Evolutionary conservation across 1,140 invertebrate genomes (phyloP).

Genomic region (Arion vulgaris): DNA sequence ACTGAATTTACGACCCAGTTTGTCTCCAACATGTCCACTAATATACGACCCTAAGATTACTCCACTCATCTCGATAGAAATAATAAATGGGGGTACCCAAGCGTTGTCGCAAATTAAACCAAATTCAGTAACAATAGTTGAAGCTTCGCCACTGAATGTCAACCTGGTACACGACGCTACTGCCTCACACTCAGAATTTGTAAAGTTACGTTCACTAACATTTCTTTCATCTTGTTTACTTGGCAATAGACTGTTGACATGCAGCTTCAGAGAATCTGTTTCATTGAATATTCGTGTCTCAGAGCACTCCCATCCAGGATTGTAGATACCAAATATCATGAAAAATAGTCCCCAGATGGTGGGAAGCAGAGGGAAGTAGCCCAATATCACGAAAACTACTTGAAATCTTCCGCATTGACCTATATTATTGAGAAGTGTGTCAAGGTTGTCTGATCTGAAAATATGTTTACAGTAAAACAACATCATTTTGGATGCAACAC

Average conservation of each 20-base stretch:
- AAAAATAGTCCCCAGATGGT: not conserved
- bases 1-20: not conserved
- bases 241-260: not conserved
- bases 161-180: not conserved
- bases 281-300: too few species aligned
- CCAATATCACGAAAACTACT: not conserved
- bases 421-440: not conserved
- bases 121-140: not conserved
- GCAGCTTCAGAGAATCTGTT: too few species aligned
- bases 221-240: not conserved
- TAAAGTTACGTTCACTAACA: not conserved
- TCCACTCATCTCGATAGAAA: constrained; percentile 4
- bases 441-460: too few species aligned
- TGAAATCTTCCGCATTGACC: not conserved
- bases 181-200: not conserved
- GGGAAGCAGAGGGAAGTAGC: not conserved
- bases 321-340: not conserved
- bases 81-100: not conserved
- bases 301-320: not conserved
- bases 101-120: not conserved
- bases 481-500: too few species aligned
- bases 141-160: not conserved
- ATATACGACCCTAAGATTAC: not conserved
- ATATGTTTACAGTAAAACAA: too few species aligned
- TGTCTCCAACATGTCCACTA: not conserved